Conservation (phyloP, 2,888 invertebrate genomes). For the Sturmia bella region DNA sequence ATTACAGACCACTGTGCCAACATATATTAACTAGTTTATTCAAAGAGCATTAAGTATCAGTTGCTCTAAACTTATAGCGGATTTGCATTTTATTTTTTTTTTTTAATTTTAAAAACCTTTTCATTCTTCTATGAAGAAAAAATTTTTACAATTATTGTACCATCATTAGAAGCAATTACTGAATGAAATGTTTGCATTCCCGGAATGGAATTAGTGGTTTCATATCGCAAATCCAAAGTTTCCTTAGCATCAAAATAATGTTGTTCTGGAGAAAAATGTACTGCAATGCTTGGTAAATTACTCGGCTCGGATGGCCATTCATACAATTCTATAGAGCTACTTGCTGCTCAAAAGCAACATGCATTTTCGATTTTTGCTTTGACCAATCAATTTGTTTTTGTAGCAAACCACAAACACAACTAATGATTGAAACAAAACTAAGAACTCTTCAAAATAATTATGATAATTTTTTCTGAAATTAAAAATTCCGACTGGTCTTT, state of each 20-base stretch:
- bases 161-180: not conserved
- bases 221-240: not conserved
- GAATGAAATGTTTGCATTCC: not conserved
- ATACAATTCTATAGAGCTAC: not conserved
- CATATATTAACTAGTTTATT: no score
- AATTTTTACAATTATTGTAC: not conserved
- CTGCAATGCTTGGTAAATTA: not conserved
- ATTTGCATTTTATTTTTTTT: no score
- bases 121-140: not conserved
- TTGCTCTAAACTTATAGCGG: no score
- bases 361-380: no score
- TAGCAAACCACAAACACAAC: no score
- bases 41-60: no score
- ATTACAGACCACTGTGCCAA: no score
- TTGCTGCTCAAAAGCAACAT: no score
- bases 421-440: no score
- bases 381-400: no score
- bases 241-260: not conserved
- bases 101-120: not conserved
- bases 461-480: constrained; percentile 43
- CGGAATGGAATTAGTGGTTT: no score
- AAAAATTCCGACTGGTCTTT: constrained; percentile 47
- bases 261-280: not conserved
- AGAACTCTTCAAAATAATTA: not conserved
- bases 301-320: not conserved